phyloP scores from a whole-genome alignment of 2,797 vertebrate genomes.

The Poeciliopsis turneri region DNA sequence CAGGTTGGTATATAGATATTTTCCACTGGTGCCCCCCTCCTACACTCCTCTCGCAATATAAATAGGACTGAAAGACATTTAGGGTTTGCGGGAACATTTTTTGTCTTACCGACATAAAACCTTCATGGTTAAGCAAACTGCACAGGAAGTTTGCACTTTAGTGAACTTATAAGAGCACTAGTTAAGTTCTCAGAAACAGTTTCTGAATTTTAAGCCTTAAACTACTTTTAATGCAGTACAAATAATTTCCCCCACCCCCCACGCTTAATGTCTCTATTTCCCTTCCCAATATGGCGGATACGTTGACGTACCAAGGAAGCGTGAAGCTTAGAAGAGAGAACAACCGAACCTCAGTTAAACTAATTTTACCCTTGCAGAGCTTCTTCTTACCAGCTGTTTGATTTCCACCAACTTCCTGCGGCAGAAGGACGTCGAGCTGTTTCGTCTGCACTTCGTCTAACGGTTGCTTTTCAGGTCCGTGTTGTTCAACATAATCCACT shows the following conservation, averaged over 20 bases:
- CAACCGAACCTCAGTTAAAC: not conserved
- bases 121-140: not conserved
- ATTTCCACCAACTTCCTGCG: not conserved
- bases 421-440: not conserved
- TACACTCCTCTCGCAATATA: not conserved
- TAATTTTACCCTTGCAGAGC: not conserved
- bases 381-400: slow-evolving; percentile 16
- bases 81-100: not conserved
- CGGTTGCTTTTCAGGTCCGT: not conserved
- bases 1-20: no score
- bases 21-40: no score
- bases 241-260: accelerated
- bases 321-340: not conserved
- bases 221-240: not conserved
- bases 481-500: not conserved
- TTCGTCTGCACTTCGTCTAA: not conserved
- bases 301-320: not conserved
- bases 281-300: not conserved
- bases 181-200: not conserved
- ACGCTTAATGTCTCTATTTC: not conserved
- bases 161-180: not conserved
- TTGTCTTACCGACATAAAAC: not conserved
- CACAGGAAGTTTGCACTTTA: not conserved
- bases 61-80: not conserved
- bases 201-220: not conserved